A percentile compares a stretch with the other conserved stretches of the same genome.
These are phyloP conservation scores for Andrena fulva DNA, from an alignment of 2,888 invertebrate genomes.

Conservation along the genomic window DNA sequence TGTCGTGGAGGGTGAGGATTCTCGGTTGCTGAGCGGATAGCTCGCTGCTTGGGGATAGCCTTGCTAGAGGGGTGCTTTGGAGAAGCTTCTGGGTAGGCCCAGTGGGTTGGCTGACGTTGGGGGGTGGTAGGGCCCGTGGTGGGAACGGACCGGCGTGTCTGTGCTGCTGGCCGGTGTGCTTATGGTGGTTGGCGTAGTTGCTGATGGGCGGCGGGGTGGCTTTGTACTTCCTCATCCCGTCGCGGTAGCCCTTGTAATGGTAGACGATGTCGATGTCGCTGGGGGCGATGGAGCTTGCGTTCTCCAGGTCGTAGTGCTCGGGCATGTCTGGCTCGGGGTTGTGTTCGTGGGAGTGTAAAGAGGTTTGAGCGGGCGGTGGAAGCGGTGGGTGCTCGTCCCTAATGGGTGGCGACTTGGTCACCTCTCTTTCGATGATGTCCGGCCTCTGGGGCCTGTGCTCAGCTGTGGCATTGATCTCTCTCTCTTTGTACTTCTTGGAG, in stretches of 20 bases:
- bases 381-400: slow-evolving; percentile 93
- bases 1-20: slow-evolving; percentile 96
- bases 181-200: slow-evolving; percentile 90
- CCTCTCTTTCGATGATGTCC: slow-evolving; percentile 96
- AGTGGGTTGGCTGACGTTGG: slow-evolving; percentile 89
- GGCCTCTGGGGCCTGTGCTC: slow-evolving; percentile 88
- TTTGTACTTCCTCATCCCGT: slow-evolving; percentile 95
- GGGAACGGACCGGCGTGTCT: slow-evolving; percentile 89
- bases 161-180: slow-evolving; percentile 90
- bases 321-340: slow-evolving; percentile 92
- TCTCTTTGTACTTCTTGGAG: slow-evolving; percentile 95
- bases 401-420: slow-evolving; percentile 93
- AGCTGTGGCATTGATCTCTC: slow-evolving; percentile 88
- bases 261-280: slow-evolving; percentile 98
- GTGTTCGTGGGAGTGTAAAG: slow-evolving; percentile 91
- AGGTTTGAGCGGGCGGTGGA: slow-evolving; percentile 90
- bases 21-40: slow-evolving; percentile 95
- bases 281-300: slow-evolving; percentile 98
- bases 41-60: slow-evolving; percentile 96
- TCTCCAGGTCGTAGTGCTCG: slow-evolving; percentile 98
- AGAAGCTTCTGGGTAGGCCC: slow-evolving; percentile 88
- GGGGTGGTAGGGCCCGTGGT: slow-evolving; percentile 88
- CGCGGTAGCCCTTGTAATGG: slow-evolving; percentile 97
- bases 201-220: slow-evolving; percentile 93
- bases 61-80: slow-evolving; percentile 95